Evolutionary conservation across 2,797 vertebrate species (phyloP).

Genomic region (Pampus argenteus): DNA sequence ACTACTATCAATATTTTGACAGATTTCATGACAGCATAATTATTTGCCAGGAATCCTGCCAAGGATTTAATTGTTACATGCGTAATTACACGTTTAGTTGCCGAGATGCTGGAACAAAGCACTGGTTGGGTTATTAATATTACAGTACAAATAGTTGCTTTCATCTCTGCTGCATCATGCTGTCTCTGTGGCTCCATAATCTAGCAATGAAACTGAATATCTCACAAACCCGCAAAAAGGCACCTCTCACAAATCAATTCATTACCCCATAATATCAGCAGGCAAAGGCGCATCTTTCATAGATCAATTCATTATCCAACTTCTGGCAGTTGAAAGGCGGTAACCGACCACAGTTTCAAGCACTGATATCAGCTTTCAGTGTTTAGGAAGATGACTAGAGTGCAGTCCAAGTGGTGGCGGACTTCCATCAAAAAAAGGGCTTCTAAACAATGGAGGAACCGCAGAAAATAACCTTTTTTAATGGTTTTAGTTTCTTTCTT

Average conservation of each 20-base stretch:
- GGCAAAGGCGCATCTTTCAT: conserved; percentile 77
- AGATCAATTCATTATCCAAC: conserved; percentile 81
- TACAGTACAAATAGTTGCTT: conserved; percentile 67
- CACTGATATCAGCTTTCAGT: conserved; percentile 77
- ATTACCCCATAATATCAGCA: conserved; percentile 76
- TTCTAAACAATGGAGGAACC: conserved; percentile 53
- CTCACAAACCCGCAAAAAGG: conserved; percentile 67
- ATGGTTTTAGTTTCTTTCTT: conserved; percentile 52
- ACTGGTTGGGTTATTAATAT: conserved; percentile 73
- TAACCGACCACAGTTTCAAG: conserved; percentile 77
- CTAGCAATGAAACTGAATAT: conserved; percentile 77
- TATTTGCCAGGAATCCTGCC: conserved; percentile 79
- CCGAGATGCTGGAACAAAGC: conserved; percentile 75
- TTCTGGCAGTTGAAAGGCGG: conserved; percentile 76
- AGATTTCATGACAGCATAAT: conserved; percentile 80
- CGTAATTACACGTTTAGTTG: conserved; percentile 83
- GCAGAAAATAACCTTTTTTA: conserved; percentile 42
- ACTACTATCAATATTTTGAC: conserved; percentile 86
- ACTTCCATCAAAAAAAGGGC: conserved; percentile 58
- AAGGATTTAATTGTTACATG: conserved; percentile 86
- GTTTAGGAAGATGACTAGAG: conserved; percentile 63
- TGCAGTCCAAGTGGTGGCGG: conserved; percentile 60
- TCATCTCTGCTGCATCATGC: conserved; percentile 66
- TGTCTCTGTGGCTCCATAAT: conserved; percentile 72
- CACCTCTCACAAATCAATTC: conserved; percentile 83